Base-by-base conservation (phyloP, 2,797 vertebrate species). In the Acridotheres tristis region DNA sequence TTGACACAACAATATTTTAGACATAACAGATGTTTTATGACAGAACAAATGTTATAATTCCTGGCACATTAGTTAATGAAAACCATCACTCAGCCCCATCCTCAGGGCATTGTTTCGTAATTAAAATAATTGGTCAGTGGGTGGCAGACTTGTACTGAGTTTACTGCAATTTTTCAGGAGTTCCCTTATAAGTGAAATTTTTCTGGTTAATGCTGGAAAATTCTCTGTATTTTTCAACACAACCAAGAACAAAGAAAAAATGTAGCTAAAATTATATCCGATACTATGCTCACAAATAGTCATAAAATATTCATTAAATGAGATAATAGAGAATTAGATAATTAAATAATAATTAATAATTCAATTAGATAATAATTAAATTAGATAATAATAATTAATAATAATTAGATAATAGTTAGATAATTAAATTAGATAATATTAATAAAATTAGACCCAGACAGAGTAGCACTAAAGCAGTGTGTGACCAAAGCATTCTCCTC, bases 101-200 rank as follows among this genome's bases (percentile, higher is more conserved):
- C 5, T 17, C 36, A 45, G 59, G 59, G 67, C 65, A 79, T 55
- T 2, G 7, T 75, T 89, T 53, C 76, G 57, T 67, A 89, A 78
- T 92, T 66, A 87, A 95, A 91, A 51, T 43, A 87, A 74, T 65
- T 65, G 78, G 85, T 95, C 95, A 89, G 86, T 68, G 58, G 94
- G 88, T 96, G 97, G 96, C 94, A 96, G 91, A 76, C 88, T 83
- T 92, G 86, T 42, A 88, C 77, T 26, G 45, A 76, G 18, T 81
- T 74, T 32, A 43, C 23, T 79, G 59, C 55, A 47, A 34, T 73
- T 58, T 73, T 89, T 63, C 38, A 15, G n/a, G 40, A 5, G 5
- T 51, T 84, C 18, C 45, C 16, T 73, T 58, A 0, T 9, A 77
- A 62, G 7, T 63, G 63, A 69, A 16, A 65, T 77, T 54, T 90